Evolutionary conservation across 37 sponge, comb jelly and placozoan genomes (phyloP).

Genomic region (Dysidea cf. avara): DNA sequence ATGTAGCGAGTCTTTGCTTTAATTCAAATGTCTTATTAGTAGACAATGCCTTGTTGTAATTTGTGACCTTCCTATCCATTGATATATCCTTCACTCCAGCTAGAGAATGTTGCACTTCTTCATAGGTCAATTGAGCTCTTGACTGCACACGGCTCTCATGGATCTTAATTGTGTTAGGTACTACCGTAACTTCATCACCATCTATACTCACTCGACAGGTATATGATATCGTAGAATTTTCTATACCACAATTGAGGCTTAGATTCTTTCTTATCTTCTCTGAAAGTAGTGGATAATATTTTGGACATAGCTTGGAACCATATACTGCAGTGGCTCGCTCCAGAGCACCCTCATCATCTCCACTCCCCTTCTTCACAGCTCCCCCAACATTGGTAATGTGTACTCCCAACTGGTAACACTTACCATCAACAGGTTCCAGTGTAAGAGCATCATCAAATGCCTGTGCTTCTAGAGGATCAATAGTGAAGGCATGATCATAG

Average conservation of each 20-base stretch:
- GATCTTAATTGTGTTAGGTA: constrained; percentile 1
- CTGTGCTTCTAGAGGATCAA: constrained; percentile 62
- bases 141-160: constrained; percentile 36
- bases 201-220: constrained; percentile 11
- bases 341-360: constrained; percentile 20
- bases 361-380: not conserved
- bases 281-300: constrained; percentile 36
- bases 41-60: not conserved
- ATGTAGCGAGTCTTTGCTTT: constrained; percentile 5
- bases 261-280: constrained; percentile 10
- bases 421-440: not conserved
- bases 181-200: not conserved
- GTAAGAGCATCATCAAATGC: constrained; percentile 76
- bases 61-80: not conserved
- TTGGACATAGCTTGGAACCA: not conserved
- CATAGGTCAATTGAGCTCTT: constrained; percentile 35
- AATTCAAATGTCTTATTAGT: constrained; percentile 14
- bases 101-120: constrained; percentile 43
- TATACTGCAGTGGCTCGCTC: constrained; percentile 33
- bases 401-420: constrained; percentile 53
- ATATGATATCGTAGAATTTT: constrained; percentile 25
- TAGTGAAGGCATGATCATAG: constrained; percentile 56
- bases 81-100: not conserved
- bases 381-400: constrained; percentile 53
- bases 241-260: constrained; percentile 14